A percentile compares a stretch with the other conserved stretches of the same genome.
Conservation (phyloP, 1,140 invertebrate genomes). For the Drosophila lowei region DNA sequence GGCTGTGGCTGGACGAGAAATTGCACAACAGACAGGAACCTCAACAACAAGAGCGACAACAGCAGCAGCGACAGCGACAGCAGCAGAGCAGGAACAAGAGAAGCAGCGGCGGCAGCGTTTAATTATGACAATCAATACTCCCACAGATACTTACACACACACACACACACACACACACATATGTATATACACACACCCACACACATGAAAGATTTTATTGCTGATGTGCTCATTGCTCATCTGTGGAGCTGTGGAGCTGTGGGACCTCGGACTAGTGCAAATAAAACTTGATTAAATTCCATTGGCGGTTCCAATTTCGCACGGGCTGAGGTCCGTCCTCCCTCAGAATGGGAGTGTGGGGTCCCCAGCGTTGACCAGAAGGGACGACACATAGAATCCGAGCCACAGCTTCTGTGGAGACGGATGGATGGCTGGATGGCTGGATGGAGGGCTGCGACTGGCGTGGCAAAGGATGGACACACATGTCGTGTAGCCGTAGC, state of each 20-base stretch:
- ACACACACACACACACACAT: constrained; percentile 5
- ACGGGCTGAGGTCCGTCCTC: constrained; percentile 7
- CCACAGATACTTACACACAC: constrained; percentile 29
- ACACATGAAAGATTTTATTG: constrained; percentile 42
- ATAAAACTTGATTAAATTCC: constrained; percentile 82
- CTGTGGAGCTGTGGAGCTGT: constrained; percentile 52
- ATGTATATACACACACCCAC: constrained; percentile 17
- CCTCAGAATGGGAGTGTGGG: constrained; percentile 5
- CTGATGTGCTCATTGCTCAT: constrained; percentile 69
- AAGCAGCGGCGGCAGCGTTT: constrained; percentile 52
- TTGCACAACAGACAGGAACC: constrained; percentile 38
- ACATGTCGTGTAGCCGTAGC: background rate
- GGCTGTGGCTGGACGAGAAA: constrained; percentile 40
- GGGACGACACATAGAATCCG: no score
- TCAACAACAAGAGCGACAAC: constrained; percentile 30
- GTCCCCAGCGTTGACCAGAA: constrained; percentile 39
- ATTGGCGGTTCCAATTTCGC: constrained; percentile 72
- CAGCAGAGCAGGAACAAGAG: constrained; percentile 1
- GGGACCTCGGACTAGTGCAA: constrained; percentile 65
- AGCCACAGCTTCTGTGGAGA: constrained; percentile 12
- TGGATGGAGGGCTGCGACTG: no score
- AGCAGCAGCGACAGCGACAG: constrained; percentile 21
- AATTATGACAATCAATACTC: constrained; percentile 80
- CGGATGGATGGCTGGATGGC: constrained; percentile 24
- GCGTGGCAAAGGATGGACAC: background rate